Evolutionary conservation across 2,113 vertebrate species (phyloP), one percentile per base, ranked within the genome.

Genomic region (Eidolon helvum): DNA sequence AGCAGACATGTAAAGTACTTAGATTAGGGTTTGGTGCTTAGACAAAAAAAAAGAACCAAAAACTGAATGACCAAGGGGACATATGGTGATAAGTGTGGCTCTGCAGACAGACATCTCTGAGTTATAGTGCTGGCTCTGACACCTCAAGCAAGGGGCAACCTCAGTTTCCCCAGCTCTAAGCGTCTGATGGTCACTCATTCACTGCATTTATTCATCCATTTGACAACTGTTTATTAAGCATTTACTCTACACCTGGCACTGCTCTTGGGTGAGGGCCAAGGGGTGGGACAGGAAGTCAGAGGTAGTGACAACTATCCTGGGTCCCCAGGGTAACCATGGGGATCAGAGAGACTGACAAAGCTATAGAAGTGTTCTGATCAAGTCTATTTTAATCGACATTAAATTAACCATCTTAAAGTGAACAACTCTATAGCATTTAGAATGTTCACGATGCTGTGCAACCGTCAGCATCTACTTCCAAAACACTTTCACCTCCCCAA

Each of bases 1-100:
- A 24, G n/a, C 38, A 71, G 43, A 24, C 35, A 10, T 2, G 4
- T n/a, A 9, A 83, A 22, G 72, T 9, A 72, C 80, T 80, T 30
- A 45, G 30, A 30, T 16, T 8, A 35, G 59, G 12, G 15, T 26
- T 35, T 14, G 18, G 8, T 7, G 78, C 53, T 35, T 19, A 18
- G 75, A 72, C 50, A 26, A 12, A 3, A 35, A 50, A 40, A 38
- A 75, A 7, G 50, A 43, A 19, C 14, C 10, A 8, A 8, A 21
- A 65, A 63, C 21, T 66, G 22, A 6, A 19, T 33, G 30, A 35
- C 43, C 2, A 1, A 24, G 38, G 33, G 7, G 61, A 18, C 43
- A 1, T 0, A 1, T 0, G 15, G 33, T 7, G 38, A 50, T 28
- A 4, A 11, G 33, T 26, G 48, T 3, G n/a, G 45, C 40, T 65